These are phyloP conservation scores for Neodiprion lecontei DNA, from an alignment of 1,140 invertebrate genomes.

Conservation along the genomic window DNA sequence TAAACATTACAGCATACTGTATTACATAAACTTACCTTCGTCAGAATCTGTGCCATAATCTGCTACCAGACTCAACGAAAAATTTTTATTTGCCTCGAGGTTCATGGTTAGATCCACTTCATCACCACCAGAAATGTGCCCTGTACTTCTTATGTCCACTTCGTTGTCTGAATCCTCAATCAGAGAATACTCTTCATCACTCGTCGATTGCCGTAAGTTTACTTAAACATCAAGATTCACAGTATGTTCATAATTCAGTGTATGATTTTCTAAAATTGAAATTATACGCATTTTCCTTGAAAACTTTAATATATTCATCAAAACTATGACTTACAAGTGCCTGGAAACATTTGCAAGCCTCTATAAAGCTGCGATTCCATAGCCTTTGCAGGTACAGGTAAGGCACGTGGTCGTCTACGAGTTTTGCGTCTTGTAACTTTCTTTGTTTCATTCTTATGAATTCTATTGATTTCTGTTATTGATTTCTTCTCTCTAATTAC, in stretches of 20 bases:
- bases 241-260: neutral
- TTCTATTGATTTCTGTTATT: constrained; percentile 54
- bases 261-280: neutral
- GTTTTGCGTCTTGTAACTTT: constrained; percentile 32
- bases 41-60: constrained; percentile 48
- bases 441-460: constrained; percentile 37
- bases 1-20: constrained; percentile 5
- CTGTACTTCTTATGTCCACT: neutral
- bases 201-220: neutral
- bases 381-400: constrained; percentile 1
- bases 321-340: constrained; percentile 41
- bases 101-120: constrained; percentile 27
- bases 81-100: constrained; percentile 10
- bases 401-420: constrained; percentile 16
- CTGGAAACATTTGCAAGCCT: constrained; percentile 45
- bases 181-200: constrained; percentile 7
- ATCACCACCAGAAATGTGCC: constrained; percentile 35
- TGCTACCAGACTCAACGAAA: constrained; percentile 42
- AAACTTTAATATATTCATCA: neutral
- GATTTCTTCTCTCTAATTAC: constrained; percentile 63
- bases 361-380: constrained; percentile 34
- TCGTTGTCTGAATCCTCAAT: constrained; percentile 14
- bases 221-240: constrained; percentile 3
- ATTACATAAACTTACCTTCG: constrained; percentile 36
- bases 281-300: neutral